Conservation (phyloP, 2,888 invertebrate species). For the Polyommatus icarus region DNA sequence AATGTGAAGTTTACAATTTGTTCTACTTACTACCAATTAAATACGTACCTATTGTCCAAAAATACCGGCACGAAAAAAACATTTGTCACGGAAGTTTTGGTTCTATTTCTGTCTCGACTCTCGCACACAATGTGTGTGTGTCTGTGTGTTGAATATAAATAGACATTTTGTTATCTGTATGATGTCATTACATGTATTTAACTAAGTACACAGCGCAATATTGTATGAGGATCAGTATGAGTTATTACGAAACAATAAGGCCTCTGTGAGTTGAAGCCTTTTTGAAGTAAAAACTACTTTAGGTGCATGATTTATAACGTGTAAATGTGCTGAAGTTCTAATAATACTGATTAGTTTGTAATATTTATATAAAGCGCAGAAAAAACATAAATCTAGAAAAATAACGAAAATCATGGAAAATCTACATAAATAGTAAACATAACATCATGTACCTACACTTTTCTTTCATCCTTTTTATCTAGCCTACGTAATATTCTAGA, state of each 20-base stretch:
- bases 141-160: slow-evolving; percentile 24
- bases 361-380: too few relatives aligned
- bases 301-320: too few relatives aligned
- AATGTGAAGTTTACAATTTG: not conserved
- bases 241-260: not conserved
- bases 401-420: too few relatives aligned
- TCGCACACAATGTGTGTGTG: not conserved
- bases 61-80: not conserved
- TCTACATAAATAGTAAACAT: too few relatives aligned
- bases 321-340: too few relatives aligned
- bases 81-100: slow-evolving; percentile 11
- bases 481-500: too few relatives aligned
- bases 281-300: not conserved
- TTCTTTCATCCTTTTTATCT: too few relatives aligned
- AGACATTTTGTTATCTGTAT: slow-evolving; percentile 20
- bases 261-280: not conserved
- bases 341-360: too few relatives aligned
- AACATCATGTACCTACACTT: too few relatives aligned
- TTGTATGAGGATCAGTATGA: slow-evolving; percentile 13
- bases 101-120: slow-evolving; percentile 25
- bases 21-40: not conserved
- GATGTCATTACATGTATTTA: slow-evolving; percentile 21
- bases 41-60: too few relatives aligned
- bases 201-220: slow-evolving; percentile 11
- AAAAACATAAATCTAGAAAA: too few relatives aligned